Evolutionary conservation across 1,140 invertebrate genomes (phyloP).

Genomic region (Tigriopus japonicus): DNA sequence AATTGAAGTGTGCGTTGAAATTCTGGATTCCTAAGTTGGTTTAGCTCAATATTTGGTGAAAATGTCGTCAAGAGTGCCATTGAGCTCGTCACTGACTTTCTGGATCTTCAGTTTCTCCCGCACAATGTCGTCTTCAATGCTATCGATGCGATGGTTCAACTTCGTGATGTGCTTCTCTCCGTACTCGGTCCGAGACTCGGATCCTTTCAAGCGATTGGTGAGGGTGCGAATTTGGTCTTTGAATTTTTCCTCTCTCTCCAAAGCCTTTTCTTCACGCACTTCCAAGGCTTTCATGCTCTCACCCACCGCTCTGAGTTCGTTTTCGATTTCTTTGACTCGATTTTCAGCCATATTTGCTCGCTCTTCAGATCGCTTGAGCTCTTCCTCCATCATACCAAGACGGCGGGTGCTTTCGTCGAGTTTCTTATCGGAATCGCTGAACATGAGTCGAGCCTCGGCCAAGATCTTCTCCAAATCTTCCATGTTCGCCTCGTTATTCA

Average conservation of each 20-base stretch:
- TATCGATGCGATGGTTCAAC: constrained; percentile 1
- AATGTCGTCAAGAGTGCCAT: constrained; percentile 2
- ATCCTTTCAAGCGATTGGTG: neutral
- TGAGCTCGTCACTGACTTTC: neutral
- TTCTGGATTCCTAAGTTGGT: too few relatives aligned
- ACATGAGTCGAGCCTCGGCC: neutral
- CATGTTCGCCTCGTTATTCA: constrained; percentile 2
- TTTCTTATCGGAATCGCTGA: constrained; percentile 7
- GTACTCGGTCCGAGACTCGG: neutral
- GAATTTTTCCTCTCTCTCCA: neutral
- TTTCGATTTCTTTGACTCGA: constrained; percentile 1
- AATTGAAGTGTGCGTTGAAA: too few relatives aligned
- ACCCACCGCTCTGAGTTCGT: constrained; percentile 6
- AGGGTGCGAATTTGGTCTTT: constrained; percentile 2
- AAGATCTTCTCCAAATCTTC: neutral
- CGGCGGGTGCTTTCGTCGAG: constrained; percentile 6
- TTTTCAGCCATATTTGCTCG: constrained; percentile 5
- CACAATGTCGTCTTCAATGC: constrained; percentile 1
- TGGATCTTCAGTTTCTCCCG: constrained; percentile 1
- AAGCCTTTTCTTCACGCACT: constrained; percentile 1
- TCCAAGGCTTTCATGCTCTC: constrained; percentile 8
- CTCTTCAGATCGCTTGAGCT: constrained; percentile 2
- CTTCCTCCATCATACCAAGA: constrained; percentile 9
- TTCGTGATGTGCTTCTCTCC: constrained; percentile 4
- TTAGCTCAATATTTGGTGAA: neutral